Base-by-base conservation (phyloP, 2,797 vertebrate species). In the Pampus argenteus region DNA sequence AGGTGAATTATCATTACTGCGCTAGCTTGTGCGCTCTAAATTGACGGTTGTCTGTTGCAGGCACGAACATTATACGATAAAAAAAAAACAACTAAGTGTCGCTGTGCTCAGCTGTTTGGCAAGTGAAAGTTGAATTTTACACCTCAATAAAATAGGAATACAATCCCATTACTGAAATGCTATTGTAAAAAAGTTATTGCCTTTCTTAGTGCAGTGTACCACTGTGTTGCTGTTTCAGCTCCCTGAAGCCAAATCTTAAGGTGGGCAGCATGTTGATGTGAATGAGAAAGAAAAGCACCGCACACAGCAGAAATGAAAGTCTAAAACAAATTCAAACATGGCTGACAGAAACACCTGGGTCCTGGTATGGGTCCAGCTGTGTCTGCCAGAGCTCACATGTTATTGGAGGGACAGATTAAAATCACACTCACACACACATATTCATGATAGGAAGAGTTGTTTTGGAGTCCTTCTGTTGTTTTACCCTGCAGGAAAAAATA, bases 261-360 rank as follows among this genome's bases (percentile, higher is more conserved):
- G 31, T 3, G 1, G 48, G 34, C 50, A 34, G 63, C n/a, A 45
- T 34, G 48, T 60, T 72, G 72, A 36, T 36, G 34, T 54, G 14
- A 55, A n/a, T 54, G 17, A 71, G 62, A 74, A 55, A 38, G 18
- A 20, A 72, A 72, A 36, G 56, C 51, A 28, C 23, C 38, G 31
- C 68, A 47, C n/a, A n/a, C n/a, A n/a, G n/a, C n/a, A 59, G 23
- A 34, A 69, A 67, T 71, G 31, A 74, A 76, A 78, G 36, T 22
- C 22, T 31, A 47, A 47, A 74, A 76, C 64, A 78, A 79, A 81
- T 82, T 78, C 54, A 66, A 59, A 58, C 25, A 54, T 31, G 55
- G 20, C 72, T 54, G 63, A 79, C 69, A 63, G 71, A 68, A 82
- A 77, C 84, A 90, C 88, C 90, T 84, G 89, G 66, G 69, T 60